These are phyloP conservation scores for Rhizomys pruinosus DNA, from an alignment of 2,113 vertebrate species.

Conservation along the genomic window DNA sequence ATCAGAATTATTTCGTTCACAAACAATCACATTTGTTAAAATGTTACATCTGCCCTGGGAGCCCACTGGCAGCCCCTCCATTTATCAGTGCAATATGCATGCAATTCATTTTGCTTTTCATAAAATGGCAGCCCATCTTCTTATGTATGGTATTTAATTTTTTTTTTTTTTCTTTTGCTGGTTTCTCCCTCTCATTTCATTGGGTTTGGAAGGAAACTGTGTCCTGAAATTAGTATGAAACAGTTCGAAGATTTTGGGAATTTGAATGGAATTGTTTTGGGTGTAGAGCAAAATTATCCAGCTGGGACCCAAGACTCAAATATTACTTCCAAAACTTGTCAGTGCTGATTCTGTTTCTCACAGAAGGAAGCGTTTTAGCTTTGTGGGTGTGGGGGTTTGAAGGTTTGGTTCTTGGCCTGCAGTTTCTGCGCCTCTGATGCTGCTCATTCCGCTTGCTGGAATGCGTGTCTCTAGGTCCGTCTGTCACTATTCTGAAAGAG, in stretches of 20 bases:
- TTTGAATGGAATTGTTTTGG: constrained; percentile 65
- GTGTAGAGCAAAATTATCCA: constrained; percentile 49
- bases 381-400: constrained; percentile 6
- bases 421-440: background rate
- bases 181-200: constrained; percentile 78
- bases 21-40: constrained; percentile 99
- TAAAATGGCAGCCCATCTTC: constrained; percentile 83
- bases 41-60: constrained; percentile 95
- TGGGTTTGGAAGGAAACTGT: constrained; percentile 65
- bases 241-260: constrained; percentile 56
- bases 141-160: constrained; percentile 65
- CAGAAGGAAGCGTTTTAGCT: constrained; percentile 60
- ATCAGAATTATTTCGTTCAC: constrained; percentile 99
- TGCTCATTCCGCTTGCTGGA: background rate
- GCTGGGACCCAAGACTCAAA: constrained; percentile 66
- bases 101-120: constrained; percentile 84
- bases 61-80: constrained; percentile 90
- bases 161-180: constrained; percentile 49
- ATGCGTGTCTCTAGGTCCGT: background rate
- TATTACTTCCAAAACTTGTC: constrained; percentile 65
- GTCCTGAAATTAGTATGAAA: constrained; percentile 66
- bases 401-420: constrained; percentile 20
- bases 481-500: background rate
- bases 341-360: constrained; percentile 58
- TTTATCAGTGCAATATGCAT: constrained; percentile 84